These are phyloP conservation scores for Timema cristinae DNA, from an alignment of 2,888 invertebrate genomes.

Conservation along the genomic window DNA sequence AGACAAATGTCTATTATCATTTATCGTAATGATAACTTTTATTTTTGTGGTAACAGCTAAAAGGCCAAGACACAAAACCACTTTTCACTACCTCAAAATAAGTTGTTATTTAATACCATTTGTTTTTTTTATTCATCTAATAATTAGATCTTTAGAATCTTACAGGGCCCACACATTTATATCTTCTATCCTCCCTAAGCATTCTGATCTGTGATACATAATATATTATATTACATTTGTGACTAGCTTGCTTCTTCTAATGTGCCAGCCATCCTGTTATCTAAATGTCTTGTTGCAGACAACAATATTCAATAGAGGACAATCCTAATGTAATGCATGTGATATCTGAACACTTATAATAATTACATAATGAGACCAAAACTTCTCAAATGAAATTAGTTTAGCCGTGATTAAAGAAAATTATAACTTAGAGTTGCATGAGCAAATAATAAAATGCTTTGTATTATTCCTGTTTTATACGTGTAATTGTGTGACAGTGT, in stretches of 20 bases:
- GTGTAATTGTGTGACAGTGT: constrained; percentile 21
- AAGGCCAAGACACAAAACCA: too few species aligned
- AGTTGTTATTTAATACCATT: too few species aligned
- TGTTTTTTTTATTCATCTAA: too few species aligned
- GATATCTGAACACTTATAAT: constrained; percentile 21
- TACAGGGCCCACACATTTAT: not conserved
- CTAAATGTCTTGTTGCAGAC: constrained; percentile 10
- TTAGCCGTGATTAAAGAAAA: constrained; percentile 19
- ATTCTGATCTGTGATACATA: constrained; percentile 29
- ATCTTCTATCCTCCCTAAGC: constrained; percentile 16
- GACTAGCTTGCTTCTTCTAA: constrained; percentile 5
- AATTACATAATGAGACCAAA: constrained; percentile 28
- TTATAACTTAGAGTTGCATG: constrained; percentile 27
- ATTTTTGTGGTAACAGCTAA: too few species aligned
- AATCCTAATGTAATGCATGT: constrained; percentile 30
- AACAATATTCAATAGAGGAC: constrained; percentile 25
- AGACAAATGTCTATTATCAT: too few species aligned
- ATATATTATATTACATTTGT: not conserved
- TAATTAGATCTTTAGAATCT: too few species aligned
- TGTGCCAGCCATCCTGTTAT: constrained; percentile 16
- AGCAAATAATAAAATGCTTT: constrained; percentile 23
- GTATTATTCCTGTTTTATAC: constrained; percentile 27
- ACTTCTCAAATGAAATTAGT: constrained; percentile 28
- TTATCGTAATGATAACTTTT: too few species aligned
- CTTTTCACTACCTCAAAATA: too few species aligned